Evolutionary conservation across 2,113 vertebrate genomes (phyloP).

Genomic region (Phasianus colchicus): DNA sequence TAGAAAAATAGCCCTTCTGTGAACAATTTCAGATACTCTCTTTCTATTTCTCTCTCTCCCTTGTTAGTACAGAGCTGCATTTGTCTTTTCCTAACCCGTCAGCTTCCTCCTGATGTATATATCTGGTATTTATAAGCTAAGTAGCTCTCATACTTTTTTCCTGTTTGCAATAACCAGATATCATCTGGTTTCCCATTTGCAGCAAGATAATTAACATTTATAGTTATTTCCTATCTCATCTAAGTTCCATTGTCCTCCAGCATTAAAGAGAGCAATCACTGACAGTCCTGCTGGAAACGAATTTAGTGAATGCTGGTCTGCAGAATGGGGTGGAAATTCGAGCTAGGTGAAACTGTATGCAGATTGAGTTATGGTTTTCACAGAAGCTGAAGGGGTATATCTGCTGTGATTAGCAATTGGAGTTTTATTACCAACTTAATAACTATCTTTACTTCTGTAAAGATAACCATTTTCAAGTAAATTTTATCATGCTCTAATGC

Average conservation of each 20-base stretch:
- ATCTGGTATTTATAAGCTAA: slow-evolving; percentile 16
- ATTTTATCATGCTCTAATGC: background rate
- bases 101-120: background rate
- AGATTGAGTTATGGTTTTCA: background rate
- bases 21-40: background rate
- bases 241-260: background rate
- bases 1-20: background rate
- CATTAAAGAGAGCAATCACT: background rate
- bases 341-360: background rate
- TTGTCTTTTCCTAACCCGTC: background rate
- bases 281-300: background rate
- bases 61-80: background rate
- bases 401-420: background rate
- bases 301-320: background rate
- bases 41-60: background rate
- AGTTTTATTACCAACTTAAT: background rate
- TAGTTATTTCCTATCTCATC: slow-evolving; percentile 1
- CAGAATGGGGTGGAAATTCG: background rate
- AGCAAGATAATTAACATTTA: slow-evolving; percentile 22
- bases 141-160: background rate
- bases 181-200: slow-evolving; percentile 18
- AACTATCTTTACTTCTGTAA: background rate
- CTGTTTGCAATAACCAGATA: slow-evolving; percentile 6
- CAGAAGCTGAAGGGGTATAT: background rate
- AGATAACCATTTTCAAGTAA: background rate